Evolutionary conservation across 2,113 vertebrate species (phyloP), one percentile per base, ranked within the genome.

Genomic region (human (Homo sapiens)): DNA sequence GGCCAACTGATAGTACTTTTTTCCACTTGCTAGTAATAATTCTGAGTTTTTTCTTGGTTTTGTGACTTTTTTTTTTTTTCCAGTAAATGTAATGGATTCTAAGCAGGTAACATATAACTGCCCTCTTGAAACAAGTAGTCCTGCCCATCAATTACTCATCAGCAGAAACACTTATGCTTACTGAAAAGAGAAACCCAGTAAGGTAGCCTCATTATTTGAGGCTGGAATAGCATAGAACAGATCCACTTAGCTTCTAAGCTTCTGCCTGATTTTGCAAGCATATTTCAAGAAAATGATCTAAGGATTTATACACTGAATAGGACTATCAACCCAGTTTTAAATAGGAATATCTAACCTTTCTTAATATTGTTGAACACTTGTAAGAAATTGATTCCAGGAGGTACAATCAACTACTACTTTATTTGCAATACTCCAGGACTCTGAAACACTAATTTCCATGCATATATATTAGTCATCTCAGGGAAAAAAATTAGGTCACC

Each of bases 251-350:
- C 2, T 14, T 73, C 45, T 43, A 86, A 16, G 27, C 52, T 97
- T 83, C 57, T 94, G 78, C 76, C 95, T 90, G 18, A 90, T 72
- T 92, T 55, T 88, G 23, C 11, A 80, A 95, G 40, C 64, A 83
- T 72, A 75, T 64, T 96, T 55, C 64, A 50, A 70, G 40, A 90
- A 98, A 97, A 82, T 72, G 0, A 27, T 20, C 40, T 83, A 92
- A 50, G 78, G 20, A n/a, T 72, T 94, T 48, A n/a, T 35, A 89
- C 48, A 86, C 3, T 38, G 43, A 40, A 90, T 20, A 93, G 82
- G 40, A 45, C 45, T 55, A 93, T 79, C 57, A 90, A 90, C 35
- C 83, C 8, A 40, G 48, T 25, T 97, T 97, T 76, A 80, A 94
- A 94, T 61, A 35, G 16, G 30, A 89, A 48, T 45, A 18, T 23